These are phyloP conservation scores for Chaetops frenatus DNA, from an alignment of 2,113 vertebrate genomes.

Conservation along the genomic window DNA sequence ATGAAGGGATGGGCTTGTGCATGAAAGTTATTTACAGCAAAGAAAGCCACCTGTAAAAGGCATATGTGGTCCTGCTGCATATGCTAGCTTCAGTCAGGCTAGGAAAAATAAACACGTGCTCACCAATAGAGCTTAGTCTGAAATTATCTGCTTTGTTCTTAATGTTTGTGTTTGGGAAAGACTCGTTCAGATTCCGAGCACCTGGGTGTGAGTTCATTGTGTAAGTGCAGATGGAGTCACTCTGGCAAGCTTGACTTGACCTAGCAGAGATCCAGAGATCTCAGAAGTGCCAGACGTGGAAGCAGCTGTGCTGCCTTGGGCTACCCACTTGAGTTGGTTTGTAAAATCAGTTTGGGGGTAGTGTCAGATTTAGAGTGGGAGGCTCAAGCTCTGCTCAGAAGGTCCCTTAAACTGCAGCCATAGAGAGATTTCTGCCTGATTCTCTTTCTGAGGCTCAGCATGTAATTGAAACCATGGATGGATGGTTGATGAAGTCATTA, in stretches of 20 bases:
- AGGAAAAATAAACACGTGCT: neutral
- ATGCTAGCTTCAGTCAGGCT: neutral
- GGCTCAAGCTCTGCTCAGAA: neutral
- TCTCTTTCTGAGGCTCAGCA: neutral
- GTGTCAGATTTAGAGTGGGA: neutral
- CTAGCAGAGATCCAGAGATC: neutral
- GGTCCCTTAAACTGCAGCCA: neutral
- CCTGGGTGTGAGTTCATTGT: neutral
- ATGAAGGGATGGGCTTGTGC: neutral
- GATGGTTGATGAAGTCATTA: neutral
- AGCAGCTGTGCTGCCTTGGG: neutral
- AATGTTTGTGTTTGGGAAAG: neutral
- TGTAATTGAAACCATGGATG: neutral
- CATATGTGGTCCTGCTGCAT: neutral
- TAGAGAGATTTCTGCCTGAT: neutral
- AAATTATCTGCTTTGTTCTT: neutral
- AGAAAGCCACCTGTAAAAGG: conserved; percentile 26
- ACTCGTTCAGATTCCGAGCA: neutral
- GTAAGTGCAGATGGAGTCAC: neutral
- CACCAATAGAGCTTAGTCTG: rapidly evolving
- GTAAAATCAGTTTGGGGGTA: neutral
- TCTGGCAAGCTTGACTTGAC: neutral
- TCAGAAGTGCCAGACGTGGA: neutral
- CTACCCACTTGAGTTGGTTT: neutral
- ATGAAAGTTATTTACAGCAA: neutral